These are phyloP conservation scores for Mesochorus sp. DNA, from an alignment of 2,888 invertebrate species.

Conservation along the genomic window DNA sequence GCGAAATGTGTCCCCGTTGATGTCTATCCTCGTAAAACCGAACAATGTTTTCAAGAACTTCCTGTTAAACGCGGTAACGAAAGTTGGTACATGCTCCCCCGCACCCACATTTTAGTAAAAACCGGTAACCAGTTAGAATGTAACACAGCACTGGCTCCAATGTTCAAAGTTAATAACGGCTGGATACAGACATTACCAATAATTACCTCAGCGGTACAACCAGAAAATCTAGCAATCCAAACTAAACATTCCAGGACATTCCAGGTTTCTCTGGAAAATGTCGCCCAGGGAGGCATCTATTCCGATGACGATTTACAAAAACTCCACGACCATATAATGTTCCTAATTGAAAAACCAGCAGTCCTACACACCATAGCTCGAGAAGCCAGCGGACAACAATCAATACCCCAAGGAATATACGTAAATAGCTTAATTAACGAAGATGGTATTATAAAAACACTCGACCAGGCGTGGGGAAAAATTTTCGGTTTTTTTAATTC, in stretches of 20 bases:
- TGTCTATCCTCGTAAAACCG: neutral
- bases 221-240: too few relatives aligned
- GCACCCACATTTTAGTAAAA: slow-evolving; percentile 28
- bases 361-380: slow-evolving; percentile 9
- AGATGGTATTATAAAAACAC: neutral
- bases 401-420: neutral
- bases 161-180: neutral
- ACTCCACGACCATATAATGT: slow-evolving; percentile 38
- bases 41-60: slow-evolving; percentile 32
- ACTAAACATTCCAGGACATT: slow-evolving; percentile 46
- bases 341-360: slow-evolving; percentile 22
- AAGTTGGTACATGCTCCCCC: neutral
- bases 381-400: neutral
- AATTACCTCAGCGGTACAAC: neutral
- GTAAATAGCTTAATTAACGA: neutral
- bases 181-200: slow-evolving; percentile 14
- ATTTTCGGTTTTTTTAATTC: neutral
- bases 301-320: slow-evolving; percentile 20
- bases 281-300: too few relatives aligned
- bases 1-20: slow-evolving; percentile 40
- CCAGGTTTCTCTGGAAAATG: too few relatives aligned
- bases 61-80: slow-evolving; percentile 18
- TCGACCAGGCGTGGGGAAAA: neutral
- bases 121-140: too few relatives aligned
- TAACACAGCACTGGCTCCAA: neutral